These are phyloP conservation scores for Syngnathus floridae DNA, from an alignment of 2,113 vertebrate species.

Conservation along the genomic window DNA sequence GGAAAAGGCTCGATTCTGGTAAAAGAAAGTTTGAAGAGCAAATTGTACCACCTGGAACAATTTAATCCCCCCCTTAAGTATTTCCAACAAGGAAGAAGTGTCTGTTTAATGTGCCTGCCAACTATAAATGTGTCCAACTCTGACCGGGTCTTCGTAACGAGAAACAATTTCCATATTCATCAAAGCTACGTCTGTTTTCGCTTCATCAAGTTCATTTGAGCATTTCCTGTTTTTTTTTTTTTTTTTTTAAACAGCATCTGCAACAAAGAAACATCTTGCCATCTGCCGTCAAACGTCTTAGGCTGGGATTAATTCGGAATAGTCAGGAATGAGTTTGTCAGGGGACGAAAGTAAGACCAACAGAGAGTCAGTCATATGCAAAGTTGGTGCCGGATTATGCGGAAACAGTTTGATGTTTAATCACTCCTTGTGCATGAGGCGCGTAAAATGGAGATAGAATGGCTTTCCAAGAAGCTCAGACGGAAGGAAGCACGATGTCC, in stretches of 20 bases:
- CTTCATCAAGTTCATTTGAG: slow-evolving; percentile 6
- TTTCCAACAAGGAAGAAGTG: slow-evolving; percentile 34
- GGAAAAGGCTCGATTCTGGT: slow-evolving; percentile 48
- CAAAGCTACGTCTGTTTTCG: slow-evolving; percentile 4
- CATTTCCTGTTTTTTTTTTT: slow-evolving; percentile 8
- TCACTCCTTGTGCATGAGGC: slow-evolving; percentile 44
- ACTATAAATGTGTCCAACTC: slow-evolving; percentile 14
- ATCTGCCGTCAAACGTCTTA: slow-evolving; percentile 18
- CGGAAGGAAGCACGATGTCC: slow-evolving; percentile 40
- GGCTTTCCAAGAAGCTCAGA: slow-evolving; percentile 50
- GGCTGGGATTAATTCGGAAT: slow-evolving; percentile 28
- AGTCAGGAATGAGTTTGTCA: slow-evolving; percentile 15
- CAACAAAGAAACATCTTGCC: slow-evolving; percentile 15
- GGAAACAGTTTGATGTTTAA: slow-evolving; percentile 57
- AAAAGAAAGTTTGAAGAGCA: slow-evolving; percentile 43
- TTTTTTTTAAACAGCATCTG: slow-evolving; percentile 12
- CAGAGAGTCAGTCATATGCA: slow-evolving; percentile 17
- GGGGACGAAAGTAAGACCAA: slow-evolving; percentile 32
- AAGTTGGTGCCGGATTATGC: slow-evolving; percentile 43
- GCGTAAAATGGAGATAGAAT: slow-evolving; percentile 42
- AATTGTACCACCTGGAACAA: slow-evolving; percentile 54
- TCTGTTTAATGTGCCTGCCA: slow-evolving; percentile 18
- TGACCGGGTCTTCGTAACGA: slow-evolving; percentile 8
- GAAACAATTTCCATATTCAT: slow-evolving; percentile 15
- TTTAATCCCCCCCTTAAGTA: slow-evolving; percentile 44